phyloP scores from a whole-genome alignment of 2,888 invertebrate genomes.

The Ormyrus labotus region DNA sequence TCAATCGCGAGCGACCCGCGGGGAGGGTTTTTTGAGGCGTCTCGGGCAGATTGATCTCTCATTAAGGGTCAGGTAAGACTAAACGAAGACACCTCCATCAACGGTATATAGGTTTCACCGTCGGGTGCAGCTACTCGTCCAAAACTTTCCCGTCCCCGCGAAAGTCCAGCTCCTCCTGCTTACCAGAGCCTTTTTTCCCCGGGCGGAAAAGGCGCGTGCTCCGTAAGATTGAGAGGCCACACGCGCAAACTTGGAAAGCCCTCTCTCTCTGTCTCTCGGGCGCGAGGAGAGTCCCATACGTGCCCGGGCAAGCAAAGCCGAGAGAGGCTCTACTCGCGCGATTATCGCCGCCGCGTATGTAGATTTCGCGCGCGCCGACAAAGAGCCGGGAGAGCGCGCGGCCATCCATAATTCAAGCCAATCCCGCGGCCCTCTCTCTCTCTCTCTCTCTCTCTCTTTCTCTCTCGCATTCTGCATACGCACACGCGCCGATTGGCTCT shows the following conservation, averaged over 20 bases:
- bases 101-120: too few species aligned
- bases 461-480: conserved; percentile 50
- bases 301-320: conserved; percentile 12
- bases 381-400: not conserved
- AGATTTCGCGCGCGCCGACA: conserved; percentile 9
- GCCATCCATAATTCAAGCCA: conserved; percentile 53
- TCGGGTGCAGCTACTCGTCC: too few species aligned
- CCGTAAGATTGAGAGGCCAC: not conserved
- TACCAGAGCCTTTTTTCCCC: not conserved
- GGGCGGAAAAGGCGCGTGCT: not conserved
- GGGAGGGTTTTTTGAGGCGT: too few species aligned
- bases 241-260: not conserved
- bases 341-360: not conserved
- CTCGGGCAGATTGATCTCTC: too few species aligned
- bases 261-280: not conserved
- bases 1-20: conserved; percentile 21
- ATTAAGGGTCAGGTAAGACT: too few species aligned
- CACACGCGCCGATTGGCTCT: conserved; percentile 46
- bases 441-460: conserved; percentile 52
- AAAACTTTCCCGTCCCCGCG: too few species aligned
- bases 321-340: not conserved
- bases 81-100: too few species aligned
- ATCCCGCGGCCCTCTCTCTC: conserved; percentile 39
- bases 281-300: not conserved
- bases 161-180: too few species aligned